Evolutionary conservation across 2,888 invertebrate genomes (phyloP).

Genomic region (Eumerus sabulonum): DNA sequence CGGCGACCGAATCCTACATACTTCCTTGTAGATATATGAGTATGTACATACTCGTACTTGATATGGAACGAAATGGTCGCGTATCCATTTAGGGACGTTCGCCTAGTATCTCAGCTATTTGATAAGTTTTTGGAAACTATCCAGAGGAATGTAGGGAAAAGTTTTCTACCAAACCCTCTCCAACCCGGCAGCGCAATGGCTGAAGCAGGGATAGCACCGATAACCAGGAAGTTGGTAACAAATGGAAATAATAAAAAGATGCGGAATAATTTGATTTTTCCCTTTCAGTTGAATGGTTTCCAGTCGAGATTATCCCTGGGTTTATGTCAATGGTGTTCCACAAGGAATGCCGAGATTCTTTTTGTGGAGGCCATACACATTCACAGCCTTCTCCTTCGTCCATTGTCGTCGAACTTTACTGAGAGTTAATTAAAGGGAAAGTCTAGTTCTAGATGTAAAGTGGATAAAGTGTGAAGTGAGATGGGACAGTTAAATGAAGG

Average conservation of each 20-base stretch:
- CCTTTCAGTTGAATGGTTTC: slow-evolving; percentile 55
- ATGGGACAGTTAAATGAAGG: slow-evolving; percentile 44
- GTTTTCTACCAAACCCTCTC: slow-evolving; percentile 8
- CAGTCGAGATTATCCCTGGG: slow-evolving; percentile 49
- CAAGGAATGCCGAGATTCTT: slow-evolving; percentile 47
- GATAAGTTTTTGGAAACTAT: slow-evolving; percentile 29
- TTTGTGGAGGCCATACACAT: slow-evolving; percentile 13
- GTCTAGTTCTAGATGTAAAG: slow-evolving; percentile 11
- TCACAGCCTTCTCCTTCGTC: slow-evolving; percentile 6
- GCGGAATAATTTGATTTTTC: slow-evolving; percentile 48
- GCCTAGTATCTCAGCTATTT: slow-evolving; percentile 21
- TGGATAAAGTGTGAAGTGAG: background rate
- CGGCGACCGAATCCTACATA: too few relatives aligned
- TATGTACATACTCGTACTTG: too few relatives aligned
- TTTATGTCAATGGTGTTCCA: slow-evolving; percentile 46
- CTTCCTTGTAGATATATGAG: too few relatives aligned
- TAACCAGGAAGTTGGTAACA: slow-evolving; percentile 15
- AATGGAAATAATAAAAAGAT: slow-evolving; percentile 25
- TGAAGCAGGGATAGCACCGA: too few relatives aligned
- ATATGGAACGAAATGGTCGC: too few relatives aligned
- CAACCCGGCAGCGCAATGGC: background rate
- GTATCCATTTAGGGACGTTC: slow-evolving; percentile 13
- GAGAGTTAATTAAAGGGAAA: slow-evolving; percentile 57
- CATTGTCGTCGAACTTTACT: slow-evolving; percentile 30
- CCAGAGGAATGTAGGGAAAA: slow-evolving; percentile 22